Evolutionary conservation across 2,888 invertebrate species (phyloP).

Genomic region (Congeria kusceri): DNA sequence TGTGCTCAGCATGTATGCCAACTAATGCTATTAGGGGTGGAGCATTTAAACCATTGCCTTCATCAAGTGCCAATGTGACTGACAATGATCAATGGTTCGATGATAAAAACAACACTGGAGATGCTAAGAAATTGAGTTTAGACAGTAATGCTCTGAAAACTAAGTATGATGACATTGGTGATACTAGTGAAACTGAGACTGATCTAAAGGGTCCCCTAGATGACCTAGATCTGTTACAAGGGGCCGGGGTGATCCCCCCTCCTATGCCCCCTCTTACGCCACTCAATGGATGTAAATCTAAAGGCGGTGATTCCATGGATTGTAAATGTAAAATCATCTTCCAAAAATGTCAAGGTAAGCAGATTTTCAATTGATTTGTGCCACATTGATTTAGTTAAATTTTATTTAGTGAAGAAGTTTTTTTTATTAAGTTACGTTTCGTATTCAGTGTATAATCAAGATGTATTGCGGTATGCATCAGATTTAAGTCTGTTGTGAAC

Average conservation of each 20-base stretch:
- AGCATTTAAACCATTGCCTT: neutral
- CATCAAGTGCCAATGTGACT: neutral
- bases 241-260: conserved; percentile 46
- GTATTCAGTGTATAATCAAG: too few species aligned
- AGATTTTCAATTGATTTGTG: neutral
- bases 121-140: neutral
- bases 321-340: conserved; percentile 70
- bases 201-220: conserved; percentile 8
- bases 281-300: conserved; percentile 46
- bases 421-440: too few species aligned
- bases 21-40: neutral
- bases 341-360: conserved; percentile 68
- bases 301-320: conserved; percentile 55
- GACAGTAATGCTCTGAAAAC: neutral
- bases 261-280: conserved; percentile 20
- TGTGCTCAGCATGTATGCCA: neutral
- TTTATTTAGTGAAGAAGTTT: too few species aligned
- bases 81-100: neutral
- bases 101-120: too few species aligned
- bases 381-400: neutral
- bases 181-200: neutral
- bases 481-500: too few species aligned
- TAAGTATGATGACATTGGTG: neutral
- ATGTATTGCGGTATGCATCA: too few species aligned
- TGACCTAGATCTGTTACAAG: conserved; percentile 36